These are phyloP conservation scores for Cyclophora albipunctata DNA, from an alignment of 2,888 invertebrate genomes.

Conservation along the genomic window DNA sequence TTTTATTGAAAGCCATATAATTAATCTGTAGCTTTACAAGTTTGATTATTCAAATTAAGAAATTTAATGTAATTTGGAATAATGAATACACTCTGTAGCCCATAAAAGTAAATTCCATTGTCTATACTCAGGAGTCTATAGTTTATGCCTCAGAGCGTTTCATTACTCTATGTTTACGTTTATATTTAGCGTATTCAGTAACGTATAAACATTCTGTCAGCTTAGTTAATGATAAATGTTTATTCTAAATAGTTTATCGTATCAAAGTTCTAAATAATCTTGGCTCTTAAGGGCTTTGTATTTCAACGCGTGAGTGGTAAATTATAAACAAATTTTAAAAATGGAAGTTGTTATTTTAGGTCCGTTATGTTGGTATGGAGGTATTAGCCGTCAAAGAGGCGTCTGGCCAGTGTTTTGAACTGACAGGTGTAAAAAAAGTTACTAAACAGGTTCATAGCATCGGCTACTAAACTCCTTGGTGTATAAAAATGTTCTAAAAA, in stretches of 20 bases:
- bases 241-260: slow-evolving; percentile 13
- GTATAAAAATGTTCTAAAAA: too few relatives aligned
- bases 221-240: slow-evolving; percentile 16
- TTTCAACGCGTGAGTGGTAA: slow-evolving; percentile 12
- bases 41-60: too few relatives aligned
- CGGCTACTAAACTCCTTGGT: too few relatives aligned
- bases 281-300: slow-evolving; percentile 13
- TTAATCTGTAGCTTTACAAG: too few relatives aligned
- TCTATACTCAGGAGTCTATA: too few relatives aligned
- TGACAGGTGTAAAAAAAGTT: too few relatives aligned
- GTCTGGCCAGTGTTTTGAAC: too few relatives aligned
- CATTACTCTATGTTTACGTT: slow-evolving; percentile 14
- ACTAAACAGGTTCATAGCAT: too few relatives aligned
- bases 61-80: too few relatives aligned
- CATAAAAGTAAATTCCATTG: neutral
- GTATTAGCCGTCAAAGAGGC: too few relatives aligned
- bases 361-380: neutral
- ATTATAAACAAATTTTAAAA: slow-evolving; percentile 9
- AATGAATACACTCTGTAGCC: too few relatives aligned
- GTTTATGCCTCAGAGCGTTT: slow-evolving; percentile 2
- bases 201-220: slow-evolving; percentile 13
- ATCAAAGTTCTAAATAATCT: slow-evolving; percentile 7
- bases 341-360: slow-evolving; percentile 1
- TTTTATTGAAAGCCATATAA: too few relatives aligned
- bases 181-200: slow-evolving; percentile 10